phyloP scores from a whole-genome alignment of 2,113 vertebrate species.

The Pitta sordida region DNA sequence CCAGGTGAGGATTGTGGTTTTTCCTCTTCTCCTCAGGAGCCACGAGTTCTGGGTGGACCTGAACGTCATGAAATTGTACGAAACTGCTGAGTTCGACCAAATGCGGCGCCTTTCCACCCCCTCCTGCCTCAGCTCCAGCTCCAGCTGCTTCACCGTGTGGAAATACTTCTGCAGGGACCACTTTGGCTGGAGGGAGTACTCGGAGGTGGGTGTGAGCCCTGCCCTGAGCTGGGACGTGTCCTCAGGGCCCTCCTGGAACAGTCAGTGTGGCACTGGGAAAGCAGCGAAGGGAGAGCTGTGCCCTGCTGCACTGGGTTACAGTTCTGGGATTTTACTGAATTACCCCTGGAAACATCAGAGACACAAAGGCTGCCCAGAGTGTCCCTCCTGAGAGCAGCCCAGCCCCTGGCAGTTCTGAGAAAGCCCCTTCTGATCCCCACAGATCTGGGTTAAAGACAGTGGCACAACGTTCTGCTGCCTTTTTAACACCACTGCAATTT shows the following conservation, averaged over 20 bases:
- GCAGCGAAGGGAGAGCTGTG: neutral
- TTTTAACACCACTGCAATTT: neutral
- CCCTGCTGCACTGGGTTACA: neutral
- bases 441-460: neutral
- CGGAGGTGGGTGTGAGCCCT: slow-evolving; percentile 79
- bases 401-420: neutral
- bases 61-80: slow-evolving; percentile 86
- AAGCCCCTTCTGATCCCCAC: neutral
- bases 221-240: rapidly evolving
- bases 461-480: neutral
- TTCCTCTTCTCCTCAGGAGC: slow-evolving; percentile 72
- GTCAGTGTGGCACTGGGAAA: neutral
- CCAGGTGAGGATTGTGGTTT: neutral
- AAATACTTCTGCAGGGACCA: slow-evolving; percentile 99
- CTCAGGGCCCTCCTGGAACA: neutral
- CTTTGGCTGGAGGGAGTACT: slow-evolving; percentile 99
- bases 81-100: slow-evolving; percentile 89
- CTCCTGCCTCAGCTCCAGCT: slow-evolving; percentile 77
- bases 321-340: neutral
- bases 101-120: slow-evolving; percentile 88
- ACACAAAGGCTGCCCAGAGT: rapidly evolving
- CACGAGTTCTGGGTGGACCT: slow-evolving; percentile 91
- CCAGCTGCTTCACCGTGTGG: slow-evolving; percentile 90
- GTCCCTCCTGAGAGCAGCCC: neutral
- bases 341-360: neutral